phyloP scores from a whole-genome alignment of 2,113 vertebrate genomes.

The Ctenomys sociabilis region DNA sequence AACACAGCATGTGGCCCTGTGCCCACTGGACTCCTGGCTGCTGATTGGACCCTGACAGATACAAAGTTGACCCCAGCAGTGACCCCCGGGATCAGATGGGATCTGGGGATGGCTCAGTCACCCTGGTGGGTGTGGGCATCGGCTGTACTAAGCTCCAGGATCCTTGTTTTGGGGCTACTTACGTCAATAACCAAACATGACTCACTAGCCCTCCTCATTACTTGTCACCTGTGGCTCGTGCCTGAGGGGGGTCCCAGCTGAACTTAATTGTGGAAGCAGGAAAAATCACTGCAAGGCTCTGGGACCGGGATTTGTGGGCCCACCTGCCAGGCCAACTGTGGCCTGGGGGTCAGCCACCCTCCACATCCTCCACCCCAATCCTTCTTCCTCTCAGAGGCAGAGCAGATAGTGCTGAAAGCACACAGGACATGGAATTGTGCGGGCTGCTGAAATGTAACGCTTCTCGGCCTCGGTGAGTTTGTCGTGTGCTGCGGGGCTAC shows the following conservation, averaged over 20 bases:
- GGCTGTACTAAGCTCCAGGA: neutral
- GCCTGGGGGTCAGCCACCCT: neutral
- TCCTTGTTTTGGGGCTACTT: neutral
- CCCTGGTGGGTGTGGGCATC: too few species aligned
- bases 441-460: neutral
- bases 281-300: fast-evolving
- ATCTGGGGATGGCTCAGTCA: neutral
- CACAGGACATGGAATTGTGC: neutral
- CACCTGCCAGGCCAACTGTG: neutral
- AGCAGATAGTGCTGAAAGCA: neutral
- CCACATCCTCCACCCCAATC: fast-evolving
- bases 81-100: neutral
- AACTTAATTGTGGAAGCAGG: fast-evolving
- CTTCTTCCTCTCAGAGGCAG: neutral
- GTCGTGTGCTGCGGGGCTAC: neutral
- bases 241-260: neutral
- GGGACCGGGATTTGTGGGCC: fast-evolving
- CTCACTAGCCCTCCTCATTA: fast-evolving
- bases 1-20: neutral
- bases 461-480: neutral
- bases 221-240: fast-evolving
- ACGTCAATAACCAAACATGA: fast-evolving
- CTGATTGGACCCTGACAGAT: neutral
- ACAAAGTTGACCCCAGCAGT: neutral
- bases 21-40: neutral